Evolutionary conservation across 2,888 invertebrate genomes (phyloP), one percentile per base, ranked within the genome.

Genomic region (Cactoblastis cactorum): DNA sequence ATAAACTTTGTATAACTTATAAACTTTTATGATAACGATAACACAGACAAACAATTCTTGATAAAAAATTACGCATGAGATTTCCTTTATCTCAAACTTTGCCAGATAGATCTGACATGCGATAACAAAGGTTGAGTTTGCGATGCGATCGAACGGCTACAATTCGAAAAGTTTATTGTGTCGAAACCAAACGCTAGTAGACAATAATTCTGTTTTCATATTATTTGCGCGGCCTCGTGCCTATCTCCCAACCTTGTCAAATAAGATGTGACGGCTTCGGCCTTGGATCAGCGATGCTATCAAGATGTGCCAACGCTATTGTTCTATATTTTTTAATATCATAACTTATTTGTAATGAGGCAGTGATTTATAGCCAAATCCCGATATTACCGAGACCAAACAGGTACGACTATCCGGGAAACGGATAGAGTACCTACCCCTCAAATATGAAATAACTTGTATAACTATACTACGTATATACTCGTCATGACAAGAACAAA

Each of bases 231-330:
- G 59, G 60, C 62, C 61, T 64, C 69, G 59, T 54, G 59, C 55
- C 34, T 46, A 57, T 60, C 53, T 63, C 62, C 65, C 71, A 76
- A 68, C 86, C 84, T 88, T 83, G 84, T 82, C 79, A 76, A 65
- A 70, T 68, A 69, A 71, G 67, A 73, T 72, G 69, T 70, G 63
- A 69, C 65, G 63, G 62, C 71, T 69, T 71, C 58, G 56, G 69
- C 74, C 85, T 84, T 87, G 80, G 72, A 58, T 70, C 67, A 77
- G 81, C 71, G 79, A 82, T 79, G 74, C 67, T 73, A 80, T 80
- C 81, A 80, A 79, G 82, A 84, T 82, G 77, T 82, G 63, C 67
- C 65, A 62, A 74, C 70, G 73, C 72, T 64, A 79, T 79, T 78
- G 76, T 78, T 76, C 75, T 71, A 61, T 53, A 61, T 52, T 57